phyloP scores from a whole-genome alignment of 2,888 invertebrate species.

The Aphodius sticticus region DNA sequence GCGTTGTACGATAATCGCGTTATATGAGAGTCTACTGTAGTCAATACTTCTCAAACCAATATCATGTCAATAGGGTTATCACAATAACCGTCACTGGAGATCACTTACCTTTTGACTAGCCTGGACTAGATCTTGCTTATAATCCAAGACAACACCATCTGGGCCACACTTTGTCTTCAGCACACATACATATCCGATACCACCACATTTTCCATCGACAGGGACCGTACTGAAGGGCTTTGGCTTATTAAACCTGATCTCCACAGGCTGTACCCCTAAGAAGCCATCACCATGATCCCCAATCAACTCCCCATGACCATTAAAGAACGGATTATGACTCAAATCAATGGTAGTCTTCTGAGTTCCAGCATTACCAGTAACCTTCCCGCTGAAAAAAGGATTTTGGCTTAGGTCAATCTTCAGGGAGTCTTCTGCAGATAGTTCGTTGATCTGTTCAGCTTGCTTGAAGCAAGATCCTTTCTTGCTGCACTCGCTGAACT shows the following conservation, averaged over 20 bases:
- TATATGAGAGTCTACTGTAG: too few species aligned
- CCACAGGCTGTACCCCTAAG: conserved; percentile 56
- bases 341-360: conserved; percentile 43
- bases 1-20: too few species aligned
- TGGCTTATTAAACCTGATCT: conserved; percentile 41
- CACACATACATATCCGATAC: conserved; percentile 69
- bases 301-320: conserved; percentile 51
- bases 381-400: conserved; percentile 51
- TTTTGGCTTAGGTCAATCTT: conserved; percentile 47
- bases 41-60: too few species aligned
- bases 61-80: too few species aligned
- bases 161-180: conserved; percentile 64
- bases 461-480: conserved; percentile 47
- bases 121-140: conserved; percentile 62
- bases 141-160: conserved; percentile 67
- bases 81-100: too few species aligned
- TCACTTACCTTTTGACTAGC: conserved; percentile 65
- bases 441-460: conserved; percentile 28
- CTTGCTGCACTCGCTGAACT: conserved; percentile 54
- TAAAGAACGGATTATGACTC: conserved; percentile 52
- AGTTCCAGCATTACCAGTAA: conserved; percentile 33
- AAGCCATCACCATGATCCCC: conserved; percentile 51
- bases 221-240: conserved; percentile 37
- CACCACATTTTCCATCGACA: conserved; percentile 59
- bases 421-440: conserved; percentile 31